phyloP scores from a whole-genome alignment of 2,888 invertebrate species.

The Cheilosia pagana region DNA sequence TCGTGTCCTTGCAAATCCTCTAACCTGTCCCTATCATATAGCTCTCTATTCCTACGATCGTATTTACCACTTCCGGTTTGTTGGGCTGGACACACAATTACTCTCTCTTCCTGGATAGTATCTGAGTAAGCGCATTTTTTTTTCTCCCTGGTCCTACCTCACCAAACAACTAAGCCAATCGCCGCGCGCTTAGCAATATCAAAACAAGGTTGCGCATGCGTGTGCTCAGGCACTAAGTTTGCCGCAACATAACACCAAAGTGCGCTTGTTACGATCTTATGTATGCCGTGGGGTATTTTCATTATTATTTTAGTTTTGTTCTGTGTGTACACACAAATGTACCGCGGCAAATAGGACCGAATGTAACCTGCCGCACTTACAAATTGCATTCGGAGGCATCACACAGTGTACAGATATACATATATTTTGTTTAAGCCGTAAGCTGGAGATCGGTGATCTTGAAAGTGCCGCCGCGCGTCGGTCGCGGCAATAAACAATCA shows the following conservation, averaged over 20 bases:
- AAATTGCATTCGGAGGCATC: slow-evolving; percentile 57
- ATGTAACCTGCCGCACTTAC: slow-evolving; percentile 50
- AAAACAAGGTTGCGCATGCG: slow-evolving; percentile 43
- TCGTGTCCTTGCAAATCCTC: too few species aligned
- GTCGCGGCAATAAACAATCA: slow-evolving; percentile 52
- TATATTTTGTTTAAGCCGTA: slow-evolving; percentile 16
- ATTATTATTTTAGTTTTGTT: background rate
- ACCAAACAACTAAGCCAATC: slow-evolving; percentile 10
- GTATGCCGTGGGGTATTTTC: slow-evolving; percentile 2
- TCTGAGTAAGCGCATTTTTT: background rate
- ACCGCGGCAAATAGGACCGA: slow-evolving; percentile 48
- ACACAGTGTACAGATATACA: background rate
- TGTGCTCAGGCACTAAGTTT: slow-evolving; percentile 1
- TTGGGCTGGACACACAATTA: background rate
- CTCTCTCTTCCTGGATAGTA: background rate
- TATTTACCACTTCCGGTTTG: background rate
- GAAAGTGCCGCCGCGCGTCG: slow-evolving; percentile 43
- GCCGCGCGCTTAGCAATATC: background rate
- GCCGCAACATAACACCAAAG: slow-evolving; percentile 46
- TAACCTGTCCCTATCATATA: too few species aligned
- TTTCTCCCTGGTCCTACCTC: slow-evolving; percentile 14
- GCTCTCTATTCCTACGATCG: too few species aligned
- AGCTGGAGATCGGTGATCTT: slow-evolving; percentile 42
- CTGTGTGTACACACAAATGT: slow-evolving; percentile 39
- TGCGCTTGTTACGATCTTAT: slow-evolving; percentile 52